These are phyloP conservation scores for Drosophila tristis DNA, from an alignment of 1,140 invertebrate genomes.

Conservation along the genomic window DNA sequence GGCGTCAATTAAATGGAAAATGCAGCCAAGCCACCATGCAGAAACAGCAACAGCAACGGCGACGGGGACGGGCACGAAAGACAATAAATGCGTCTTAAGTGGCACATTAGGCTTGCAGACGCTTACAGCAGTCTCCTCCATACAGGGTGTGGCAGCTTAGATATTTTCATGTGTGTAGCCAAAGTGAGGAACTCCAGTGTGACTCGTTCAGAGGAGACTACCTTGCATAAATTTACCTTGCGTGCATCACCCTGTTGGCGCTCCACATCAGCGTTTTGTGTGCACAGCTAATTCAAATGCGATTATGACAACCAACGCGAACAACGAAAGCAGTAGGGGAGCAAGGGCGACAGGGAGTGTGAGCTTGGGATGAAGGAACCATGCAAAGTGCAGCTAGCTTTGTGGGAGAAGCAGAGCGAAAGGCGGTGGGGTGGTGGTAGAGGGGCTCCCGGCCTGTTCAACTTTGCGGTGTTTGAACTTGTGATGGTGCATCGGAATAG, in stretches of 20 bases:
- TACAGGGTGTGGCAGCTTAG: slow-evolving; percentile 44
- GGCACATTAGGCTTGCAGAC: slow-evolving; percentile 76
- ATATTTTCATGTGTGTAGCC: no score
- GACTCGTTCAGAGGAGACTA: no score
- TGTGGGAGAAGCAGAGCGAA: background rate
- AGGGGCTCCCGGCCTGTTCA: slow-evolving; percentile 41
- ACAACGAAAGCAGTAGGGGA: slow-evolving; percentile 46
- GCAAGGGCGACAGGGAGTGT: background rate
- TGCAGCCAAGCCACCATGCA: slow-evolving; percentile 52
- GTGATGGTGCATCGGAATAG: slow-evolving; percentile 58
- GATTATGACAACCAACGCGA: slow-evolving; percentile 75
- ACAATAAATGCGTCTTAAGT: slow-evolving; percentile 82
- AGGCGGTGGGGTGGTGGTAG: background rate
- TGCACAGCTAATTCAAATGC: slow-evolving; percentile 81
- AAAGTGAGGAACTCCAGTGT: no score
- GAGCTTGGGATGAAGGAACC: slow-evolving; percentile 11
- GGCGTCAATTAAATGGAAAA: slow-evolving; percentile 81
- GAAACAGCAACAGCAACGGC: slow-evolving; percentile 17
- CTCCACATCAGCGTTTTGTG: slow-evolving; percentile 53
- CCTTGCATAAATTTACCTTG: background rate
- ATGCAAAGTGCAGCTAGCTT: slow-evolving; percentile 20
- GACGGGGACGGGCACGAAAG: slow-evolving; percentile 51
- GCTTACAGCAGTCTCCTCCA: slow-evolving; percentile 9
- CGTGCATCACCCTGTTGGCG: slow-evolving; percentile 55
- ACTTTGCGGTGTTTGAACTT: slow-evolving; percentile 80